Evolutionary conservation across 2,797 vertebrate genomes (phyloP), one percentile per base, ranked within the genome.

Genomic region (Nasua narica): DNA sequence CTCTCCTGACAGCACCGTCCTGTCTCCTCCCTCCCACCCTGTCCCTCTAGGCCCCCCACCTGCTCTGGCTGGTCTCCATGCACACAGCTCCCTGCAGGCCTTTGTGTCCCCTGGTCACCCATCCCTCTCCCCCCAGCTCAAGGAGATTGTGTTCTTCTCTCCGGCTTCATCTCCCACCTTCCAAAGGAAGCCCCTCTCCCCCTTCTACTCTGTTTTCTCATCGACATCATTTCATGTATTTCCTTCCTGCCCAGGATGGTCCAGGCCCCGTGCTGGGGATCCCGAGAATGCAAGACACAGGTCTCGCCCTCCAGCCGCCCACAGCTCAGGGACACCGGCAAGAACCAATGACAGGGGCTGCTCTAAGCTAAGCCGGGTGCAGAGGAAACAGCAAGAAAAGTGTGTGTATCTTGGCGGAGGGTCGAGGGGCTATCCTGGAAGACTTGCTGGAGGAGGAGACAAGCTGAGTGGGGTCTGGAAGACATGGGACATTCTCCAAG

Each of bases 41-140:
- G 0, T 19, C 50, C 46, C 15, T 0, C 37, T 25, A 87, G 67
- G 32, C 77, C 79, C 11, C 10, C 18, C 7, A 9, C 65, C 12
- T 0, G 58, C 60, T 40, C 35, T n/a, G 52, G 25, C 14, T 15
- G 43, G 60, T 21, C 35, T 54, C 62, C 79, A 5, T 8, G 32
- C 58, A 23, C 4, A 25, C 5, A 2, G 21, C 18, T 7, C 0
- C 10, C 83, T n/a, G 18, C 25, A 4, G 1, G 11, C 13, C 74
- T n/a, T 43, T 27, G 70, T 50, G 6, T 46, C 15, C 67, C 60
- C 50, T 5, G 11, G 19, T 7, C 29, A 35, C 23, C 90, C 10
- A 2, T 4, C 25, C 48, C 3, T 4, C 5, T 0, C 1, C 7
- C 3, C 25, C 21, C 0, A 12, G 5, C 12, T 21, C 10, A 1